Percentiles rank a stretch among this genome's conserved stretches.
These are phyloP conservation scores for Nyctibius grandis DNA, from an alignment of 2,797 vertebrate species.

Conservation along the genomic window DNA sequence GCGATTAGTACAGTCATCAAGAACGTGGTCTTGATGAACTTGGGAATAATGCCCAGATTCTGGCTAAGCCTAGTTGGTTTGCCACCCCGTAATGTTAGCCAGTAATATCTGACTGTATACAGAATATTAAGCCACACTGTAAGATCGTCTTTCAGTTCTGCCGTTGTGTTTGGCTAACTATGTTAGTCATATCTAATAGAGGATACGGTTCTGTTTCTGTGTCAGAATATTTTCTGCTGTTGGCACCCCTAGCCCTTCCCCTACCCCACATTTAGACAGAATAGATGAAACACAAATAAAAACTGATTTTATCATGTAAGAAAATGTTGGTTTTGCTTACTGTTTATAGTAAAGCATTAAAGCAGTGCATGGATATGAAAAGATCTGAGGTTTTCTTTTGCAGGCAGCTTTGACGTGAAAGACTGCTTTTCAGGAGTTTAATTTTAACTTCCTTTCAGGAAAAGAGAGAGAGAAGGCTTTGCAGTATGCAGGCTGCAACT, in stretches of 20 bases:
- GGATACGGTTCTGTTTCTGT: not conserved
- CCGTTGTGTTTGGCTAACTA: not conserved
- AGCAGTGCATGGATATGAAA: not conserved
- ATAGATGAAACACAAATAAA: not conserved
- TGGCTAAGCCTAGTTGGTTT: not conserved
- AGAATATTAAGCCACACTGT: not conserved
- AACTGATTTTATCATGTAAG: not conserved
- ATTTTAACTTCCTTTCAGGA: not conserved
- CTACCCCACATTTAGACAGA: not conserved
- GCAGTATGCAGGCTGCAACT: not conserved
- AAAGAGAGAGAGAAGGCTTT: not conserved
- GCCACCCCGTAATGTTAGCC: not conserved
- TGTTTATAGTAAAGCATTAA: not conserved
- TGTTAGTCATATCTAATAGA: not conserved
- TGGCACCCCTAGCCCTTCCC: not conserved
- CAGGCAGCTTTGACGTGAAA: not conserved
- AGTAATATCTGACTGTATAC: fast-evolving
- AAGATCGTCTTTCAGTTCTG: not conserved
- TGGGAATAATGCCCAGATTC: not conserved
- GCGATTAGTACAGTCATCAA: not conserved
- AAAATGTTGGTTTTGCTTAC: not conserved
- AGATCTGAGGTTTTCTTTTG: not conserved
- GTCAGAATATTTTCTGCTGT: not conserved
- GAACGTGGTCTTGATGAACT: not conserved
- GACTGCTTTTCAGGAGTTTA: not conserved